Conservation (phyloP, 2,797 vertebrate genomes). For the Dermochelys coriacea region DNA sequence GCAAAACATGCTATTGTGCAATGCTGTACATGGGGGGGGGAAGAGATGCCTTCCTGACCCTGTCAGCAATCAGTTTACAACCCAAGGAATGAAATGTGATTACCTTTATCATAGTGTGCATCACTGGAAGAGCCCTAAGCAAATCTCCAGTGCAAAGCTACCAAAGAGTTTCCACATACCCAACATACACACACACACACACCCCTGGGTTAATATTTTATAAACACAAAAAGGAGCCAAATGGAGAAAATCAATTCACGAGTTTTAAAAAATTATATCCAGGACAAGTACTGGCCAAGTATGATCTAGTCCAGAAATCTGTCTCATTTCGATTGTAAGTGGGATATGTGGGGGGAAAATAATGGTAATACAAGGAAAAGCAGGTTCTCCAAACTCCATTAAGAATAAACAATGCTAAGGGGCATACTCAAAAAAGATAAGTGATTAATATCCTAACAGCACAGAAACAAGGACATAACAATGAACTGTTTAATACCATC, state of each 20-base stretch:
- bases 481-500: background rate
- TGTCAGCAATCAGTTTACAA: background rate
- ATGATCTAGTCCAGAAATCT: conserved; percentile 34
- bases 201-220: fast-evolving
- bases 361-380: conserved; percentile 51
- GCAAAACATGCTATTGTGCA: background rate
- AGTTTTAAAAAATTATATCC: conserved; percentile 57
- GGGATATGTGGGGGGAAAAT: conserved; percentile 68
- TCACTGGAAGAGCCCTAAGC: background rate
- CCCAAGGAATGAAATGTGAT: background rate
- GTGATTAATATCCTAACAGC: conserved; percentile 11
- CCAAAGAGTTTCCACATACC: background rate
- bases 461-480: conserved; percentile 32
- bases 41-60: background rate
- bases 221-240: background rate
- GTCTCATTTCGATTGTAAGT: conserved; percentile 51
- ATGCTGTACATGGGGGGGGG: fast-evolving
- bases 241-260: conserved; percentile 29
- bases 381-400: background rate
- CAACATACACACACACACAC: background rate
- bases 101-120: background rate
- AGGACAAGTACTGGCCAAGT: conserved; percentile 32
- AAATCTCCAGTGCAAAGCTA: background rate
- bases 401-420: conserved; percentile 34
- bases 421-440: background rate